Conservation (phyloP, 2,797 vertebrate genomes). For the Leptoclinus maculatus region DNA sequence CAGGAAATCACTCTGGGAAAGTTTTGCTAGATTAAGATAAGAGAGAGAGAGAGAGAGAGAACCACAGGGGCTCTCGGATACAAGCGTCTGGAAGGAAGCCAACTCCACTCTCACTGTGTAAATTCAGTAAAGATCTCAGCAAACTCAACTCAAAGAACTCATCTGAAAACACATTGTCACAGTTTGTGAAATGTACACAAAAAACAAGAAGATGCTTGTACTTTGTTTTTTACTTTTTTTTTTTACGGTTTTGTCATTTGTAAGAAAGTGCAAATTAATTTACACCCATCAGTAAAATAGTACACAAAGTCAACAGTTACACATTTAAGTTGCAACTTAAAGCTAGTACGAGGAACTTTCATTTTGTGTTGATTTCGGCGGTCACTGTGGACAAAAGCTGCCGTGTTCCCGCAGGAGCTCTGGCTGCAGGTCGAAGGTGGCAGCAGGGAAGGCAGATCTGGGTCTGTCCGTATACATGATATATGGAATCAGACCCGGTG, state of each 20-base stretch:
- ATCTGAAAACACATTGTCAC: background rate
- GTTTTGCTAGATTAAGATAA: constrained; percentile 58
- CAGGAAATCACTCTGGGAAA: constrained; percentile 71
- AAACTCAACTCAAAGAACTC: constrained; percentile 1
- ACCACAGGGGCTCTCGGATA: constrained; percentile 46
- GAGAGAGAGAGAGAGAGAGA: constrained; percentile 54
- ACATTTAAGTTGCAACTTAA: background rate
- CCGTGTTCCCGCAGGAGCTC: background rate
- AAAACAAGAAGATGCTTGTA: background rate
- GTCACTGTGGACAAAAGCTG: background rate
- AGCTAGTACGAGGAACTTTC: background rate
- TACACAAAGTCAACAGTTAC: constrained; percentile 46
- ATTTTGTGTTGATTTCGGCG: background rate
- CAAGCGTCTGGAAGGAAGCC: constrained; percentile 49
- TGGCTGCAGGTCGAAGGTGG: background rate
- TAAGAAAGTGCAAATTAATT: constrained; percentile 39
- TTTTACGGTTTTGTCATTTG: constrained; percentile 21
- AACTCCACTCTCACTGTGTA: background rate
- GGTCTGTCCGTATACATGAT: background rate
- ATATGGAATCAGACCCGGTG: too few relatives aligned
- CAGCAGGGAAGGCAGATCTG: background rate
- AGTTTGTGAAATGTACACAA: background rate
- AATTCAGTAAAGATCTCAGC: background rate
- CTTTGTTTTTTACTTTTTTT: background rate
- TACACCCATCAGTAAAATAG: constrained; percentile 43